Base-by-base conservation (phyloP, 1,140 invertebrate genomes). In the Reticulitermes speratus region DNA sequence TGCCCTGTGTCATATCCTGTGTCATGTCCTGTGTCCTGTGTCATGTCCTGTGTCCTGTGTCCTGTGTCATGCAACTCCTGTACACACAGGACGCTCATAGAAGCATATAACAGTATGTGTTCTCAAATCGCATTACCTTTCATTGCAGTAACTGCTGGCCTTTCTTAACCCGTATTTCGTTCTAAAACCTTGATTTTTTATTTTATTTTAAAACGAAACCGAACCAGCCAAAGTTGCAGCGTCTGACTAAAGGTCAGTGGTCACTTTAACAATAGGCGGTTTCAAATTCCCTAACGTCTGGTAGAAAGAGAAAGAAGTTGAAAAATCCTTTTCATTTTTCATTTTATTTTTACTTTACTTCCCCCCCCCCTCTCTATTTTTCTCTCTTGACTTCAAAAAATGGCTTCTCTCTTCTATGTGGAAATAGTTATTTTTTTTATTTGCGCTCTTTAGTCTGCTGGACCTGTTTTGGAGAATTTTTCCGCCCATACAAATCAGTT, bases 401-500 rank as follows among this genome's bases (percentile, higher is more conserved):
- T 75, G 65, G n/a, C 65, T 30, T 75, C 65, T 75, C 65, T 75
- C 19, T 65, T 75, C 65, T 75, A 25, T 75, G 65, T 75, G 25
- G 25, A 75, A 25, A 75, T 75, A 30, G 25, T n/a, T 75, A 75
- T 30, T 75, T 75, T 65, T 69, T 75, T 75, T 75, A 75, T 30
- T 75, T 30, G n/a, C n/a, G 7, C n/a, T 75, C 14, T 30, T n/a
- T n/a, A 75, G 65, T 75, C 65, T 30, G 65, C n/a, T 75, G n/a
- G 65, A 75, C 65, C 65, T 75, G 65, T 75, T 75, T 75, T 30
- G 25, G 65, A 75, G 65, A 75, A 75, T 75, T 75, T 75, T 75
- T 75, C 65, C 65, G 65, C 65, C 65, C 65, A 75, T 75, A 75
- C 65, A 75, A 75, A 75, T 75, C 65, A 75, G 65, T 75, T 75